These are phyloP conservation scores for Caenorhabditis macrosperma DNA, from an alignment of 2,888 invertebrate genomes.

Conservation along the genomic window DNA sequence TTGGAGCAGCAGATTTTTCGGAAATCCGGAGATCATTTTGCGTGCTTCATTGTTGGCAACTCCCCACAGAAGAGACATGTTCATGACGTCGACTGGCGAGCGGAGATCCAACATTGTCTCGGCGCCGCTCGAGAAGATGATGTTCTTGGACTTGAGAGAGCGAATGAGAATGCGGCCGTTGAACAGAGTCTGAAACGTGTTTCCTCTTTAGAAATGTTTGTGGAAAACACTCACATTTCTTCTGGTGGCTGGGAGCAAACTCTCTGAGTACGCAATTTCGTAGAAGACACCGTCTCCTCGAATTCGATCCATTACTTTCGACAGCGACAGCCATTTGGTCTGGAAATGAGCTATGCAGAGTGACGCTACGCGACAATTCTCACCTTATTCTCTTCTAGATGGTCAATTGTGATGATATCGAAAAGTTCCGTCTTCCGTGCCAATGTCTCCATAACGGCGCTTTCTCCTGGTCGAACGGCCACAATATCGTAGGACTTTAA, in stretches of 20 bases:
- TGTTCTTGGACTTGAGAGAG: constrained; percentile 63
- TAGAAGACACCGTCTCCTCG: constrained; percentile 65
- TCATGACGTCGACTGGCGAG: constrained; percentile 79
- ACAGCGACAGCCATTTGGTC: constrained; percentile 56
- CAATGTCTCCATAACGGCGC: constrained; percentile 76
- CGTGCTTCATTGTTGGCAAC: constrained; percentile 61
- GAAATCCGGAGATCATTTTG: constrained; percentile 72
- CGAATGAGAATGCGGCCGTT: constrained; percentile 71
- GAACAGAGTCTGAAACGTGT: constrained; percentile 61
- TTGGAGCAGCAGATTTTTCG: constrained; percentile 72
- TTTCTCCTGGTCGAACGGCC: constrained; percentile 75
- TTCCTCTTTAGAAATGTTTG: no score
- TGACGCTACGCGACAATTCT: no score
- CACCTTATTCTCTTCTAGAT: constrained; percentile 58
- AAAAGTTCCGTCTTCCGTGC: constrained; percentile 77
- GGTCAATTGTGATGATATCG: constrained; percentile 72
- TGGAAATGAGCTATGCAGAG: constrained; percentile 38
- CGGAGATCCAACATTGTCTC: constrained; percentile 74
- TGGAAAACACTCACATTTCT: constrained; percentile 57
- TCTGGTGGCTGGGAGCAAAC: constrained; percentile 42
- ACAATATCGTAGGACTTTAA: constrained; percentile 74
- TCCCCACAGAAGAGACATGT: constrained; percentile 76
- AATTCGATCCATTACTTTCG: constrained; percentile 64
- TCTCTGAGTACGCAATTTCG: constrained; percentile 62
- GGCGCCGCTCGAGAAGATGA: constrained; percentile 74